These are phyloP conservation scores for Halocynthia roretzi DNA, from an alignment of 23 tunicate species.

Conservation along the genomic window DNA sequence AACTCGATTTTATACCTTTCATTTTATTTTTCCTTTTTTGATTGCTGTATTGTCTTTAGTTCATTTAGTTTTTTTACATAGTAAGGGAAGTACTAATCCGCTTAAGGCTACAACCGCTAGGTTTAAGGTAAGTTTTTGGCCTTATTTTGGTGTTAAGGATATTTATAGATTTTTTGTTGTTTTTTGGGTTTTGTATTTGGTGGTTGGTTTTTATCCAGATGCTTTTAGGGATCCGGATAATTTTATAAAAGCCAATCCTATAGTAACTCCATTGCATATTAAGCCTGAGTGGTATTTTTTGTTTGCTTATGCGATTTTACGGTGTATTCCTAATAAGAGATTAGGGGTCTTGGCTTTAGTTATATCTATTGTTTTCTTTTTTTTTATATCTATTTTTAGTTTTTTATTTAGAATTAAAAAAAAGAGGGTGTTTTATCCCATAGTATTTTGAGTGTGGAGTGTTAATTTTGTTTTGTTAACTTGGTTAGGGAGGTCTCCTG, in stretches of 20 bases:
- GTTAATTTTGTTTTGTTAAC: constrained; percentile 17
- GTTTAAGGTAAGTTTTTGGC: constrained; percentile 10
- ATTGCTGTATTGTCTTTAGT: constrained; percentile 2
- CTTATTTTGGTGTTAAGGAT: constrained; percentile 31
- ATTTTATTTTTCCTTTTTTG: constrained; percentile 10
- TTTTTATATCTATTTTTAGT: neutral
- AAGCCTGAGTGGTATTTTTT: constrained; percentile 42
- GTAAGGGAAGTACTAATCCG: constrained; percentile 4
- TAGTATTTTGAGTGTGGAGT: constrained; percentile 7
- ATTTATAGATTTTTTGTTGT: neutral
- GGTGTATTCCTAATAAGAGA: constrained; percentile 21
- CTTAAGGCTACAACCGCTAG: neutral
- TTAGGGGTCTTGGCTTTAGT: constrained; percentile 5
- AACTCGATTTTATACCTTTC: constrained; percentile 29
- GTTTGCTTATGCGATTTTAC: constrained; percentile 29
- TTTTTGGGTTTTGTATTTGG: neutral
- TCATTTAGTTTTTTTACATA: constrained; percentile 20
- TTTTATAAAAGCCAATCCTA: constrained; percentile 21
- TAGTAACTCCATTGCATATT: constrained; percentile 23
- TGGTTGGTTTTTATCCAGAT: neutral
- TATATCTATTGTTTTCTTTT: constrained; percentile 8
- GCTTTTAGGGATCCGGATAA: constrained; percentile 18
- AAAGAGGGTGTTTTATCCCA: neutral
- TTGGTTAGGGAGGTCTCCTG: constrained; percentile 21
- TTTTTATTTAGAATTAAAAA: neutral